Base-by-base conservation (phyloP, 2,888 invertebrate genomes). In the Helicoverpa assulta region DNA sequence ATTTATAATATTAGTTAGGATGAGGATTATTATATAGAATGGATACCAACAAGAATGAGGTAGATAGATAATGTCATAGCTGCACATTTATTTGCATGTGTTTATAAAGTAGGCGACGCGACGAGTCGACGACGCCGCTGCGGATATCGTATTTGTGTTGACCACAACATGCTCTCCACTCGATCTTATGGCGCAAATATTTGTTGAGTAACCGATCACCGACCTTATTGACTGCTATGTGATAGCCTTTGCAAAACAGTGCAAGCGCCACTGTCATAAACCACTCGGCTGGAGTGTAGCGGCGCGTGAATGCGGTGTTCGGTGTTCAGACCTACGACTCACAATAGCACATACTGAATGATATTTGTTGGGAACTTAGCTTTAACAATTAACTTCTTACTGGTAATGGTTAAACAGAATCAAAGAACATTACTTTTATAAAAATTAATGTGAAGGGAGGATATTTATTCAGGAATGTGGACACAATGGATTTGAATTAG, bases 121-220 rank as follows among this genome's bases (percentile, higher is more conserved):
- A 71, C 71, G 66, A 56, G 61, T 67, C 76, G 82, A 77, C 80
- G 82, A 73, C 70, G 56, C 61, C 60, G 67, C 69, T 43, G 70
- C 81, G 73, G 88, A 89, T 92, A 90, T 90, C 88, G 88, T 90
- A 87, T 92, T 91, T 89, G 88, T 86, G 82, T 88, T 89, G 90
- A 92, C 91, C 91, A 86, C 91, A 91, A 88, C 83, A 81, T 81
- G 72, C 83, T 86, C 81, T 83, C 84, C 78, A 81, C 87, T 89
- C 88, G 78, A 88, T 91, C 89, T 90, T 86, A 88, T 85, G 86
- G 81, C 82, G 88, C 90, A 92, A 94, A 94, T 93, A 94, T 94
- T 94, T 92, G 91, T 83, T 77, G 83, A 89, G 91, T 86, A 90
- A 91, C 91, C 89, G 91, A 93, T 91, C 90, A 78, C 83, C 85